These are phyloP conservation scores for Lasioglossum zephyrum DNA, from an alignment of 2,888 invertebrate species.

Conservation along the genomic window DNA sequence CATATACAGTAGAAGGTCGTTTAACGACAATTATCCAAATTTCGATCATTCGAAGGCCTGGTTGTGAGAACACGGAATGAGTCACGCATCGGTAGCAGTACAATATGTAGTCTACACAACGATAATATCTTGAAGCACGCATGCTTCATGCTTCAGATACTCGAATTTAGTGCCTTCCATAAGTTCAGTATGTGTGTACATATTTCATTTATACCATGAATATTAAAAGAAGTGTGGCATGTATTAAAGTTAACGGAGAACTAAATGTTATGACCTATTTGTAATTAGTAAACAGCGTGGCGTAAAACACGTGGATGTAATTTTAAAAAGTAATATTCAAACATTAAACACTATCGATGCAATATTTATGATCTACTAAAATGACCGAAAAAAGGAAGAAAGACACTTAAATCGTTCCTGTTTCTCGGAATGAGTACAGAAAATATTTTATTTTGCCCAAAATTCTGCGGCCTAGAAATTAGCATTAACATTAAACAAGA, in stretches of 20 bases:
- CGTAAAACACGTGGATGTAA: not conserved
- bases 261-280: not conserved
- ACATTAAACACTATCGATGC: not conserved
- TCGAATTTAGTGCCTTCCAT: not conserved
- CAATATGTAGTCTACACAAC: not conserved
- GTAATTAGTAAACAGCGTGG: too few species aligned
- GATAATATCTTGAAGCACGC: conserved; percentile 1
- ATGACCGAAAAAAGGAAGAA: not conserved
- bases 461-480: not conserved
- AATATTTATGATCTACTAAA: not conserved
- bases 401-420: not conserved
- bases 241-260: not conserved
- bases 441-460: not conserved
- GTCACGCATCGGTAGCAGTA: not conserved
- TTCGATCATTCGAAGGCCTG: not conserved
- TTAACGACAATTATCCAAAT: not conserved
- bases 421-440: not conserved
- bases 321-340: not conserved
- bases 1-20: not conserved
- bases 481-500: not conserved
- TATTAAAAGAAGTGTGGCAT: not conserved
- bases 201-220: not conserved
- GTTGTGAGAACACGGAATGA: not conserved
- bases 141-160: conserved; percentile 9
- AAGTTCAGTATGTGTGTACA: not conserved